Conservation (phyloP, 2,888 invertebrate genomes). For the Dioctria rufipes region DNA sequence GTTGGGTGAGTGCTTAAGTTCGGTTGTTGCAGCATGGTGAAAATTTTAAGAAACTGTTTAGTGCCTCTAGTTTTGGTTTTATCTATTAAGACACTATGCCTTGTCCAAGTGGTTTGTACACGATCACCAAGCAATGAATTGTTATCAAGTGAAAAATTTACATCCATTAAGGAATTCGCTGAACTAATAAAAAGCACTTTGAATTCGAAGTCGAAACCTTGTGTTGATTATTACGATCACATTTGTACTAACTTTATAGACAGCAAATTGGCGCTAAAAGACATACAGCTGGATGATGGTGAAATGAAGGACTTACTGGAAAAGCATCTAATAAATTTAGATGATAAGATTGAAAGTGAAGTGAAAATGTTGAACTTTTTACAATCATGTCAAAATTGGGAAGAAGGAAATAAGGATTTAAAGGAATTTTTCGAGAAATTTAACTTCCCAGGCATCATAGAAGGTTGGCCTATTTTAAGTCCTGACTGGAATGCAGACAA, state of each 20-base stretch:
- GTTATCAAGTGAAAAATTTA: background rate
- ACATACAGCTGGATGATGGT: background rate
- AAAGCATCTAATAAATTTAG: background rate
- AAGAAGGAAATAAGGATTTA: background rate
- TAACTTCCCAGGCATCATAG: conserved; percentile 21
- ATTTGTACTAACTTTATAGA: background rate
- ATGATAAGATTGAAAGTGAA: background rate
- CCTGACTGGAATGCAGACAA: background rate
- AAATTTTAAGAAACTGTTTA: no score
- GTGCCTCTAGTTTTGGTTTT: no score
- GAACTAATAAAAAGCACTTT: background rate
- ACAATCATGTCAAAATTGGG: background rate
- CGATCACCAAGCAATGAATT: no score
- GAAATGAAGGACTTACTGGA: background rate
- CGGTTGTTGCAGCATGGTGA: no score
- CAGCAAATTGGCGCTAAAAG: background rate
- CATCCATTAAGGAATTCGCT: background rate
- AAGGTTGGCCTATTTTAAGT: conserved; percentile 10
- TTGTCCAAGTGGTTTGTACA: no score
- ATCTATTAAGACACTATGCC: no score
- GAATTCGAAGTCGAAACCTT: background rate
- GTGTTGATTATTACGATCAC: conserved; percentile 18
- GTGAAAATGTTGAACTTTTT: background rate
- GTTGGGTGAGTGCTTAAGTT: no score
- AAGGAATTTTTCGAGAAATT: conserved; percentile 2